Evolutionary conservation across 2,113 vertebrate genomes (phyloP).

Genomic region (Illadopsis cleaveri): DNA sequence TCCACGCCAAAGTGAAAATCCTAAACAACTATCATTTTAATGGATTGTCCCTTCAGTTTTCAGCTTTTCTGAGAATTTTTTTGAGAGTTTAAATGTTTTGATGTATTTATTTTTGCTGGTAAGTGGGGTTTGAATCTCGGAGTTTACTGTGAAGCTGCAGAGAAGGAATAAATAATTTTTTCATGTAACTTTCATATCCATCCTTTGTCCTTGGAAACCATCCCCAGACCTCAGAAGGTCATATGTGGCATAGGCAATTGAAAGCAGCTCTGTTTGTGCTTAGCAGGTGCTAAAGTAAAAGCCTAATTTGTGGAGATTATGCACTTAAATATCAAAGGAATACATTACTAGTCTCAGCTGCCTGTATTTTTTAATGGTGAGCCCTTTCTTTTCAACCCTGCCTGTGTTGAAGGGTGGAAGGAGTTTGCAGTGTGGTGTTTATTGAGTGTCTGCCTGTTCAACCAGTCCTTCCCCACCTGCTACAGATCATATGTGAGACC

Average conservation of each 20-base stretch:
- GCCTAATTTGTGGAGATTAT: background rate
- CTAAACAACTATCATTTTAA: background rate
- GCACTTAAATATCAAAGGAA: background rate
- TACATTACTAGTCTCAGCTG: background rate
- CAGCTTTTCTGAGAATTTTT: background rate
- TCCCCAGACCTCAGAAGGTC: background rate
- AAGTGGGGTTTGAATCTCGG: background rate
- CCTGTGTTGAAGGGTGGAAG: background rate
- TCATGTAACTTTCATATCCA: background rate
- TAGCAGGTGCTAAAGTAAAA: background rate
- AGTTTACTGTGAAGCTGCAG: background rate
- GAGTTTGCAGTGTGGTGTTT: background rate
- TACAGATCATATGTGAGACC: background rate
- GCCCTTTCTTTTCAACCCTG: background rate
- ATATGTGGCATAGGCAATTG: fast-evolving
- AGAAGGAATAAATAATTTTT: background rate
- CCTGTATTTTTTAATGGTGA: constrained; percentile 6
- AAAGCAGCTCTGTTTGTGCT: background rate
- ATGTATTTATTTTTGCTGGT: background rate
- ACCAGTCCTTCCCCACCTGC: background rate
- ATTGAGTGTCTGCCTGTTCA: background rate
- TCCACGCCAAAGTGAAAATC: background rate
- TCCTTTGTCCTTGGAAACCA: background rate
- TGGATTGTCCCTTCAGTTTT: background rate
- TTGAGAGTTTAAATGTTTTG: background rate